A percentile compares a stretch with the other conserved stretches of the same genome.
Evolutionary conservation across 2,888 invertebrate species (phyloP).

Genomic region (Ecdyonurus torrentis): DNA sequence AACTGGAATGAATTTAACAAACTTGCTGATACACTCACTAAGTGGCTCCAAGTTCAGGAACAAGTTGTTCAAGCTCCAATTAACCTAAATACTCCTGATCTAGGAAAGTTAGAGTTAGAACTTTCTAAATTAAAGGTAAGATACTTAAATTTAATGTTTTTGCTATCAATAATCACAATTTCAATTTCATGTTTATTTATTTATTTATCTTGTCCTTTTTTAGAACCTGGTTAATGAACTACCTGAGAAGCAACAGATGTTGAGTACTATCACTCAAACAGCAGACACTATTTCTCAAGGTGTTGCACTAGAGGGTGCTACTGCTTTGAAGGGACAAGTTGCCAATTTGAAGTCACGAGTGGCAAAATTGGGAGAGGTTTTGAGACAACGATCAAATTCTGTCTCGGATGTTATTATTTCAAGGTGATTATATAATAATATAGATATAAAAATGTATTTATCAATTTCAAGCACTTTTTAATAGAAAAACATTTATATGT

Average conservation of each 20-base stretch:
- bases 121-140: constrained; percentile 59
- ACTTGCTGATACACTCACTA: constrained; percentile 55
- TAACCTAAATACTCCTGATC: constrained; percentile 49
- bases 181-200: background rate
- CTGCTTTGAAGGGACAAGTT: constrained; percentile 50
- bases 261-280: constrained; percentile 60
- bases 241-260: constrained; percentile 66
- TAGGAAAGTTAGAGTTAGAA: constrained; percentile 59
- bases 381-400: constrained; percentile 57
- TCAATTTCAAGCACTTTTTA: too few relatives aligned
- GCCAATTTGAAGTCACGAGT: constrained; percentile 56
- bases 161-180: background rate
- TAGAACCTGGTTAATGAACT: constrained; percentile 52
- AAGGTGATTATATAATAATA: background rate
- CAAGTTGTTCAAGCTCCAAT: constrained; percentile 37
- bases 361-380: constrained; percentile 55
- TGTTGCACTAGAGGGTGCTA: constrained; percentile 60
- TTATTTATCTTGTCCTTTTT: constrained; percentile 5
- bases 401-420: constrained; percentile 44
- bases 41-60: constrained; percentile 59
- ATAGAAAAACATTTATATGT: too few relatives aligned
- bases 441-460: too few relatives aligned
- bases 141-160: background rate
- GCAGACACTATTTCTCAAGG: constrained; percentile 63
- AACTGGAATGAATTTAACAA: constrained; percentile 71